Conservation (phyloP, 2,113 vertebrate species). For the Percopsis transmontana region DNA sequence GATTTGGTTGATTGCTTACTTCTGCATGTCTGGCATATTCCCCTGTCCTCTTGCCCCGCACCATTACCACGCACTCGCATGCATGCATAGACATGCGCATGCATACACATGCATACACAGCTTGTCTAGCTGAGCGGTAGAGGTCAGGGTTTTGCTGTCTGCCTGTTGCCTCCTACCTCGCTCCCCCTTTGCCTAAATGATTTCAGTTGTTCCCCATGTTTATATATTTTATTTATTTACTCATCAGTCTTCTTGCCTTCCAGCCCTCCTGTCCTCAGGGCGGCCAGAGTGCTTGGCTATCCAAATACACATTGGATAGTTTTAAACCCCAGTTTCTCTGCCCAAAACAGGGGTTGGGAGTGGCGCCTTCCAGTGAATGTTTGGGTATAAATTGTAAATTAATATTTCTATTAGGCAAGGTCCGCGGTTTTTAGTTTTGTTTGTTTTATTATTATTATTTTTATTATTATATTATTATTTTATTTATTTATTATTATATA, state of each 20-base stretch:
- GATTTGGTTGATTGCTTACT: constrained; percentile 57
- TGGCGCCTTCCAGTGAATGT: too few relatives aligned
- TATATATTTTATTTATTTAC: not conserved
- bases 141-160: constrained; percentile 20
- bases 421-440: too few relatives aligned
- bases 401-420: too few relatives aligned
- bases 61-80: constrained; percentile 5
- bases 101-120: not conserved
- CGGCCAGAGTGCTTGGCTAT: too few relatives aligned
- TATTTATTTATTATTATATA: not conserved
- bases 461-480: not conserved
- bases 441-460: not conserved
- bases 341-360: too few relatives aligned
- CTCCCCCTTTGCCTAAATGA: constrained; percentile 35
- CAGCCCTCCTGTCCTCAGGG: not conserved
- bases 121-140: constrained; percentile 7
- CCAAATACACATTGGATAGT: too few relatives aligned
- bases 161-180: constrained; percentile 26
- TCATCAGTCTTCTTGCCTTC: not conserved
- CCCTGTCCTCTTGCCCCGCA: constrained; percentile 41
- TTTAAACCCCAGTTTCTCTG: too few relatives aligned
- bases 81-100: constrained; percentile 5
- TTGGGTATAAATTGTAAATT: too few relatives aligned
- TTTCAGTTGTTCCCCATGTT: constrained; percentile 37
- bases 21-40: constrained; percentile 56